Percentiles rank a stretch among this genome's conserved stretches.
phyloP scores from a whole-genome alignment of 2,888 invertebrate genomes.

The Hypolimnas misippus region DNA sequence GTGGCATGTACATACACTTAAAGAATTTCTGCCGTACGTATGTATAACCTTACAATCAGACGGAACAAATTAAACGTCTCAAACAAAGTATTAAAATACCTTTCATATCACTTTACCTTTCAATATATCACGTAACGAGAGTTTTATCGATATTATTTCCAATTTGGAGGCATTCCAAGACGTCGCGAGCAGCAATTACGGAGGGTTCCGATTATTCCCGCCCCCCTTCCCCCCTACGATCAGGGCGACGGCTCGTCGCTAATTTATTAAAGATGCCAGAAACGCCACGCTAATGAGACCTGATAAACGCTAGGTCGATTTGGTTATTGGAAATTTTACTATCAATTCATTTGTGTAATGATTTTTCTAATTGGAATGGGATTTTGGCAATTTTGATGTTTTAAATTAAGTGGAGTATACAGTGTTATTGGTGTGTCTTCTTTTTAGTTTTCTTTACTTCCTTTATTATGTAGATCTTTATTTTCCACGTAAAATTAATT shows the following conservation, averaged over 20 bases:
- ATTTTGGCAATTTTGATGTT: neutral
- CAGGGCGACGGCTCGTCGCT: slow-evolving; percentile 37
- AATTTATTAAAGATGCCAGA: slow-evolving; percentile 55
- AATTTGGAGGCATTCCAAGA: slow-evolving; percentile 65
- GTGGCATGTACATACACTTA: no score
- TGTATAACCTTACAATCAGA: slow-evolving; percentile 7
- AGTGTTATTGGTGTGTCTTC: no score
- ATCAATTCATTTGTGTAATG: slow-evolving; percentile 10
- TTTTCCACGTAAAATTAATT: no score
- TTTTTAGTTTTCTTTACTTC: no score
- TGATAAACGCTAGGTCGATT: slow-evolving; percentile 39
- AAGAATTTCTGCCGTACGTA: no score
- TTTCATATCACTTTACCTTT: slow-evolving; percentile 41
- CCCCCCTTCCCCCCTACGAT: slow-evolving; percentile 42
- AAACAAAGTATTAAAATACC: slow-evolving; percentile 35
- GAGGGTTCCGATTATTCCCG: slow-evolving; percentile 52
- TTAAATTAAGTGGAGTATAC: neutral
- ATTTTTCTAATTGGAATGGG: neutral
- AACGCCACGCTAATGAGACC: slow-evolving; percentile 55
- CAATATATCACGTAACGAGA: slow-evolving; percentile 45
- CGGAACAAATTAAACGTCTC: slow-evolving; percentile 17
- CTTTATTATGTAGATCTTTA: no score
- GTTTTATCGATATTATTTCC: slow-evolving; percentile 55
- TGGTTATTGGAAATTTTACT: slow-evolving; percentile 13
- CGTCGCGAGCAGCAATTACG: slow-evolving; percentile 57